These are phyloP conservation scores for Sternarchorhynchus goeldii DNA, from an alignment of 2,797 vertebrate genomes.

Conservation along the genomic window DNA sequence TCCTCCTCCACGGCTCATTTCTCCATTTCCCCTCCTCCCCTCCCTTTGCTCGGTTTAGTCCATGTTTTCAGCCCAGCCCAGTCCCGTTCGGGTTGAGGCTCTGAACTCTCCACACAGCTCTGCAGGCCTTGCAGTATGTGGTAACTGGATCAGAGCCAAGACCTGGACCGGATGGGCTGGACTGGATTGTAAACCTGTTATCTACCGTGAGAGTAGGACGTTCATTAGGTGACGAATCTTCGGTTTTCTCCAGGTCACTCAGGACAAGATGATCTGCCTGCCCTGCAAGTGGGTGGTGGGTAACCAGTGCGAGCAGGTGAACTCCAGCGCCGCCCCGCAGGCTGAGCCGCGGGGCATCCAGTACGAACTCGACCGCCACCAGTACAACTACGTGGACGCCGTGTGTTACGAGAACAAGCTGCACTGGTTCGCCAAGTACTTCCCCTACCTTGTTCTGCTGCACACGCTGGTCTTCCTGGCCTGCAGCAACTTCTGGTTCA, in stretches of 20 bases:
- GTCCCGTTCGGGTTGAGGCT: no score
- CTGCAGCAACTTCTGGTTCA: slow-evolving; percentile 99
- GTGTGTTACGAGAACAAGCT: slow-evolving; percentile 96
- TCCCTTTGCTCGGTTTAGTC: background rate
- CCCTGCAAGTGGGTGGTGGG: slow-evolving; percentile 96
- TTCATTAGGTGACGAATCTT: no score
- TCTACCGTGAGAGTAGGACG: no score
- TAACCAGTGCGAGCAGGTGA: slow-evolving; percentile 77
- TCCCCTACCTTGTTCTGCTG: slow-evolving; percentile 95
- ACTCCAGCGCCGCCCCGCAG: slow-evolving; percentile 64
- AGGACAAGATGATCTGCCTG: slow-evolving; percentile 99
- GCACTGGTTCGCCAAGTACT: slow-evolving; percentile 99
- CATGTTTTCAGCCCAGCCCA: no score
- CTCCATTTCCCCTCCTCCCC: background rate
- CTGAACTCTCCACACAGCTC: no score
- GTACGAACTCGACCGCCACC: slow-evolving; percentile 93
- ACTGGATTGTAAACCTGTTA: no score
- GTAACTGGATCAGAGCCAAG: no score
- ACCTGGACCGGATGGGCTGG: no score
- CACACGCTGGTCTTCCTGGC: slow-evolving; percentile 96
- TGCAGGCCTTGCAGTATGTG: no score
- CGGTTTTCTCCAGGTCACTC: slow-evolving; percentile 82
- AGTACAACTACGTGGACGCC: slow-evolving; percentile 97
- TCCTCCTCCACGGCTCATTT: no score
- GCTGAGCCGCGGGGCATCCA: slow-evolving; percentile 87